Evolutionary conservation across 1,140 invertebrate species (phyloP).

Genomic region (Calephelis virginiensis): DNA sequence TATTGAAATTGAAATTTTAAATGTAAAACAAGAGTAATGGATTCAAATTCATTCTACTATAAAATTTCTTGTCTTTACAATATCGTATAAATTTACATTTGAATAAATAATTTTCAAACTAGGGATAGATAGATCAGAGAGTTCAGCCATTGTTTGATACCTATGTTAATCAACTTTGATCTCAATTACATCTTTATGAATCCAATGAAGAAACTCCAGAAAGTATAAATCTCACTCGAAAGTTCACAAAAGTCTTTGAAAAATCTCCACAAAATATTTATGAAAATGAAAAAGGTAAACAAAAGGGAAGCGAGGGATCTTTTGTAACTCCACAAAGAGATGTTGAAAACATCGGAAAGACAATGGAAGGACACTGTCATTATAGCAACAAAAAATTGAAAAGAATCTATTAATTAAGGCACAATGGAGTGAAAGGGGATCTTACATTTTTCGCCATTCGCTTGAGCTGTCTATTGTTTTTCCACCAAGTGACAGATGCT

Average conservation of each 20-base stretch:
- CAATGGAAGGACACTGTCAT: constrained; percentile 34
- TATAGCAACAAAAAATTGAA: constrained; percentile 37
- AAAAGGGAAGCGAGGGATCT: neutral
- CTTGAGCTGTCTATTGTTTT: constrained; percentile 87
- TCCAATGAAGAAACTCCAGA: neutral
- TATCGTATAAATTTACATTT: too few relatives aligned
- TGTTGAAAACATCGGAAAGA: constrained; percentile 32
- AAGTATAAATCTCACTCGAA: neutral
- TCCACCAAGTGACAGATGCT: constrained; percentile 92
- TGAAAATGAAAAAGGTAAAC: constrained; percentile 12
- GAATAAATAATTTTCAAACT: too few relatives aligned
- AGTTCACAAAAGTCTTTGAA: constrained; percentile 12
- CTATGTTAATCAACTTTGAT: neutral
- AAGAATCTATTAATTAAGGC: constrained; percentile 66
- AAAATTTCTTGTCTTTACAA: too few relatives aligned
- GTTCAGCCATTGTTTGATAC: too few relatives aligned
- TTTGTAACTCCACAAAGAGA: constrained; percentile 8
- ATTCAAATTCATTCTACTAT: too few relatives aligned
- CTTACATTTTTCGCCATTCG: constrained; percentile 88
- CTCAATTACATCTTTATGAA: neutral
- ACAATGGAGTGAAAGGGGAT: constrained; percentile 51
- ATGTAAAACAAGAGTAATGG: too few relatives aligned
- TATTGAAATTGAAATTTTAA: too few relatives aligned
- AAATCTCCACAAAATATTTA: constrained; percentile 11
- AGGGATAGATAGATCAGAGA: too few relatives aligned